Percentiles rank a stretch among this genome's conserved stretches.
Evolutionary conservation across 2,797 vertebrate genomes (phyloP).

Genomic region (Clangula hyemalis): DNA sequence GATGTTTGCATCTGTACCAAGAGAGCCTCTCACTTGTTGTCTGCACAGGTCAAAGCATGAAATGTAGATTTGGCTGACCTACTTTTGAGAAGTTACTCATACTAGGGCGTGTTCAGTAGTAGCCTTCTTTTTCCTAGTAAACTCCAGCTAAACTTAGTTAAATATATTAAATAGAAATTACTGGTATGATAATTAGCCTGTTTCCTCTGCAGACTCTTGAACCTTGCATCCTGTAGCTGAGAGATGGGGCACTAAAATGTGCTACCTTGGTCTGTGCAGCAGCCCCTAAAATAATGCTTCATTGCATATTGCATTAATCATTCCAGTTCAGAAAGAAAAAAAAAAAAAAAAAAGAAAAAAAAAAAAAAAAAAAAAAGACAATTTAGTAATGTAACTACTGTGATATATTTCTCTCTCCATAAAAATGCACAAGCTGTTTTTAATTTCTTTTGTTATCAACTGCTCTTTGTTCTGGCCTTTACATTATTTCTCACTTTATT

Average conservation of each 20-base stretch:
- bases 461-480: background rate
- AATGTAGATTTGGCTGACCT: conserved; percentile 55
- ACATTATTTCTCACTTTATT: background rate
- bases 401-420: background rate
- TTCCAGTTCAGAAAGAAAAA: background rate
- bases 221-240: background rate
- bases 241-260: background rate
- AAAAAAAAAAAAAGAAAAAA: too few relatives aligned
- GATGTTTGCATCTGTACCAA: background rate
- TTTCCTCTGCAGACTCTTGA: background rate
- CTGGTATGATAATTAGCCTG: background rate
- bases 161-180: background rate
- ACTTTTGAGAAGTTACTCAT: conserved; percentile 51
- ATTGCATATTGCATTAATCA: background rate
- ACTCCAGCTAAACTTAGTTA: background rate
- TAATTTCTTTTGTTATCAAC: background rate
- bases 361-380: too few relatives aligned
- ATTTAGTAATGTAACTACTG: background rate
- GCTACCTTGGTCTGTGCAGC: background rate
- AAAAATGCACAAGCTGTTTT: background rate
- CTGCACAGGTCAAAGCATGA: background rate
- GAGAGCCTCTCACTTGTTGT: background rate
- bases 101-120: background rate
- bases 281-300: background rate
- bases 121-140: background rate